Evolutionary conservation across 2,113 vertebrate genomes (phyloP), one percentile per base, ranked within the genome.

Genomic region (Hiodon tergisus): DNA sequence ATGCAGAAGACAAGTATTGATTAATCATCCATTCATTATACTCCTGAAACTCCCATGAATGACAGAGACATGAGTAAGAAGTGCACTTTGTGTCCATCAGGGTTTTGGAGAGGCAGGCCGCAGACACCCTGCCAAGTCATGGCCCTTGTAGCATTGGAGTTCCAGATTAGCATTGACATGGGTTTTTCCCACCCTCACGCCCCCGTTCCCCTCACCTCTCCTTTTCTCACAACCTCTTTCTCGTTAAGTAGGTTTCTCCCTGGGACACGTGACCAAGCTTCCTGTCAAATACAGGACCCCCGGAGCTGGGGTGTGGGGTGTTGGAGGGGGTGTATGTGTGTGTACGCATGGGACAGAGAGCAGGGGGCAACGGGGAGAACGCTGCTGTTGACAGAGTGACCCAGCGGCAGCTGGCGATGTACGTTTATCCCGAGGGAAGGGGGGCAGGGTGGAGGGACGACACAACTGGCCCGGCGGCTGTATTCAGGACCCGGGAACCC

Each of bases 341-440:
- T 7, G 31, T 66, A 75, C 77, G 78, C 76, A 78, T 11, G 66
- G 71, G 71, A 76, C 52, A 74, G 16, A 6, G 82, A 82, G 68
- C 78, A 53, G 80, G 46, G 46, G 79, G 79, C 79, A 81, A 83
- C 82, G 69, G 76, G 82, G 83, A 77, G 86, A 80, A 9, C 48
- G 10, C 3, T 77, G 55, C 8, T 81, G 87, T 89, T 87, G 82
- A 88, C 85, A 67, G 74, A 79, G 86, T 75, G 83, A 46, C 77
- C 55, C 72, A 10, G 53, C 75, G 78, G 88, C 87, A 89, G 87
- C 84, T 89, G 86, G 83, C 78, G 14, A 48, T 72, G 61, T 73
- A 51, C 13, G 57, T 80, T 81, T 77, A 78, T 82, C 85, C 80
- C 76, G 5, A 67, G 55, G 76, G 73, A 70, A 60, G 74, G 46